Evolutionary conservation across 2,888 invertebrate species (phyloP).

Genomic region (Coelinius sp.): DNA sequence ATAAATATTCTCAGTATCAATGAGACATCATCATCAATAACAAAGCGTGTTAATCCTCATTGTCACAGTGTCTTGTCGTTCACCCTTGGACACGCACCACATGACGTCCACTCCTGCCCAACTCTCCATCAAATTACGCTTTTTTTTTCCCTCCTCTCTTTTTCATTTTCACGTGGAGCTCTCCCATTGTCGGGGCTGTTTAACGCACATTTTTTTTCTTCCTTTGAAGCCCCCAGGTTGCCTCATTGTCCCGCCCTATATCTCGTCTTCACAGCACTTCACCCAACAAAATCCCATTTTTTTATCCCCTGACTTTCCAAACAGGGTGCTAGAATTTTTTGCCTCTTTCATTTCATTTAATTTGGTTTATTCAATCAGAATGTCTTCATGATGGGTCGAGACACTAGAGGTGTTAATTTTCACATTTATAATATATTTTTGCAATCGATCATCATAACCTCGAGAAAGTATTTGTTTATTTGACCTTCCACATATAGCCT

Average conservation of each 20-base stretch:
- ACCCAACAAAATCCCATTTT: constrained; percentile 1
- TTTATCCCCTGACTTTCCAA: background rate
- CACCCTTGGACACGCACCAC: constrained; percentile 53
- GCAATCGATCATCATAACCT: constrained; percentile 36
- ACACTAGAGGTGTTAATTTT: constrained; percentile 14
- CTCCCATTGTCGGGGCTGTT: constrained; percentile 44
- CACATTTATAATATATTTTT: constrained; percentile 21
- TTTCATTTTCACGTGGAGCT: constrained; percentile 37
- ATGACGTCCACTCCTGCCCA: constrained; percentile 50
- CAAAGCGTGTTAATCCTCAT: constrained; percentile 58
- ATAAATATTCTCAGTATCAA: background rate
- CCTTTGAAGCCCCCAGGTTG: constrained; percentile 4
- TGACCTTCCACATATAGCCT: too few species aligned
- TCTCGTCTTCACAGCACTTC: background rate
- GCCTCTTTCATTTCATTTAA: constrained; percentile 3
- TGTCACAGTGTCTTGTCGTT: constrained; percentile 54
- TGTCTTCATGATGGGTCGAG: constrained; percentile 8
- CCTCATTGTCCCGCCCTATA: constrained; percentile 7
- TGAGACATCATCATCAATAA: constrained; percentile 14
- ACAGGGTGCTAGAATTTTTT: constrained; percentile 24
- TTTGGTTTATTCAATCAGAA: background rate
- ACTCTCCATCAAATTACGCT: constrained; percentile 39
- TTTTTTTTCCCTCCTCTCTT: constrained; percentile 32
- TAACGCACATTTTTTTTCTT: constrained; percentile 42
- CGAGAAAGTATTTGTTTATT: constrained; percentile 8